These are phyloP conservation scores for Agapornis roseicollis DNA, from an alignment of 2,113 vertebrate genomes.

Conservation along the genomic window DNA sequence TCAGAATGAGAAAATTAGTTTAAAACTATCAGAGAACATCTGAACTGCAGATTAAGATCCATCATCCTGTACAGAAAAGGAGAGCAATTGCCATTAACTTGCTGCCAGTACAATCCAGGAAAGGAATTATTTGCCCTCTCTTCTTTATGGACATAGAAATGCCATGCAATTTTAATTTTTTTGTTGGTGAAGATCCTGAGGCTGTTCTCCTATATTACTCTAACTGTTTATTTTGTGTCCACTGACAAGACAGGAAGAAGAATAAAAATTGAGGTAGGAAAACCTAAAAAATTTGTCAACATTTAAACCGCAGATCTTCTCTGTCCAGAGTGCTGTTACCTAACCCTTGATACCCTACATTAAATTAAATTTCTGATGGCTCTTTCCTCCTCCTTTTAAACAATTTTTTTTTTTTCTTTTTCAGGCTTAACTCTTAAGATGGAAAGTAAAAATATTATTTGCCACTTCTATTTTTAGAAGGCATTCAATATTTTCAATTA, in stretches of 20 bases:
- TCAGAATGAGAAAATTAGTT: slow-evolving; percentile 23
- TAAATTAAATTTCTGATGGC: not conserved
- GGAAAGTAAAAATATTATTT: not conserved
- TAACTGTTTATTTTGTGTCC: not conserved
- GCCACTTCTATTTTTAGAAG: not conserved
- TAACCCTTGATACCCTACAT: not conserved
- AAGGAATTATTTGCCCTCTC: not conserved
- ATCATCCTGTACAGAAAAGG: not conserved
- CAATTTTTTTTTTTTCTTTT: not conserved
- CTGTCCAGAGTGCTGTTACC: not conserved
- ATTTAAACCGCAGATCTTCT: not conserved
- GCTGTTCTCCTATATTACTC: not conserved
- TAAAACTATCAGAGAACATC: slow-evolving; percentile 5
- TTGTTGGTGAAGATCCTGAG: not conserved
- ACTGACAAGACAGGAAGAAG: not conserved
- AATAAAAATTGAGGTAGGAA: not conserved
- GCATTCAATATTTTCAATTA: slow-evolving; percentile 1
- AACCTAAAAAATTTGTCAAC: not conserved
- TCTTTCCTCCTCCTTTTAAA: not conserved
- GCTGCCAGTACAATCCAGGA: not conserved
- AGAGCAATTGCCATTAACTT: not conserved
- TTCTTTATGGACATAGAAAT: not conserved
- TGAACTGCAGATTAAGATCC: slow-evolving; percentile 22
- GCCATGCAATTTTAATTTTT: not conserved
- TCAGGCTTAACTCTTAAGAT: not conserved